Percentiles rank a stretch among this genome's conserved stretches.
Evolutionary conservation across 2,888 invertebrate genomes (phyloP).

Genomic region (Idaea aversata): DNA sequence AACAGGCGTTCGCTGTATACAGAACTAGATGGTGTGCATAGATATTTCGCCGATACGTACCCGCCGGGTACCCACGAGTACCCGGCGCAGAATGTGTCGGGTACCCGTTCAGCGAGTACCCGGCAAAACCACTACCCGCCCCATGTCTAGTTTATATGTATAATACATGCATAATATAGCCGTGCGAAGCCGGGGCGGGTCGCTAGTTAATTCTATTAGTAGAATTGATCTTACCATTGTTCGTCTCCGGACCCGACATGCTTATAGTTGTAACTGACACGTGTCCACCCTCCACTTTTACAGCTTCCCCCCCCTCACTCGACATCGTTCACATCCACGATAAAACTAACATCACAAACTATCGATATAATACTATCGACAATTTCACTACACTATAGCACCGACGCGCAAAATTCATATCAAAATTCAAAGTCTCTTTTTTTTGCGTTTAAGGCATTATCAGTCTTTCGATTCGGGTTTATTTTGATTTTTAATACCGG

Average conservation of each 20-base stretch:
- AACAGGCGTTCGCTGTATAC: too few species aligned
- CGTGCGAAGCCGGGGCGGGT: too few species aligned
- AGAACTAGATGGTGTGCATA: too few species aligned
- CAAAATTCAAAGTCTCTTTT: slow-evolving; percentile 31
- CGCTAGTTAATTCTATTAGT: neutral
- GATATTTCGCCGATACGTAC: too few species aligned
- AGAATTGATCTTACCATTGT: slow-evolving; percentile 68
- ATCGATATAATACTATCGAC: slow-evolving; percentile 51
- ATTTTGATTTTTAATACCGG: slow-evolving; percentile 20
- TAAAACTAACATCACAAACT: slow-evolving; percentile 30
- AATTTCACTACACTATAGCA: slow-evolving; percentile 61
- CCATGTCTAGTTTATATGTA: too few species aligned
- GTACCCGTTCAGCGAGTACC: too few species aligned
- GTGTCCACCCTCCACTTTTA: slow-evolving; percentile 78
- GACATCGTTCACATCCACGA: slow-evolving; percentile 61
- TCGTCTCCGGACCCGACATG: slow-evolving; percentile 81
- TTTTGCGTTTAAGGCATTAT: slow-evolving; percentile 62
- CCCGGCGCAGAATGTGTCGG: too few species aligned
- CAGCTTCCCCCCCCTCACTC: slow-evolving; percentile 65
- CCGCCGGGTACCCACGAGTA: too few species aligned
- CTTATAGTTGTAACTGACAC: slow-evolving; percentile 92
- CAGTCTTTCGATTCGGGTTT: slow-evolving; percentile 52
- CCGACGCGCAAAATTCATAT: slow-evolving; percentile 38
- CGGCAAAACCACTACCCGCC: too few species aligned
- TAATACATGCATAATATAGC: too few species aligned